Evolutionary conservation across 2,113 vertebrate species (phyloP).

Genomic region (Oncorhynchus nerka): DNA sequence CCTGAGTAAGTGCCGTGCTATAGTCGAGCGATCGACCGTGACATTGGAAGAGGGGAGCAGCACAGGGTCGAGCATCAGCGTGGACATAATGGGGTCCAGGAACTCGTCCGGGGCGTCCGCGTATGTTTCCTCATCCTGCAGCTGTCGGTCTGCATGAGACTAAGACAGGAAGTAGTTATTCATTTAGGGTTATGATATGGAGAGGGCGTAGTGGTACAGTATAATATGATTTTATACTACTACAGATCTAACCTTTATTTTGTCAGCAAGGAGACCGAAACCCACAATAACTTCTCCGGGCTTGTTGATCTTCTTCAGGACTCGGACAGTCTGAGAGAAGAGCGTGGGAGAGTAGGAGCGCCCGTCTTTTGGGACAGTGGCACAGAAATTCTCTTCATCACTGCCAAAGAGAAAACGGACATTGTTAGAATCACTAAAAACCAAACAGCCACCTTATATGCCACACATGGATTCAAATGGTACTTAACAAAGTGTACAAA

Average conservation of each 20-base stretch:
- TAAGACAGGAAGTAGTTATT: slow-evolving; percentile 49
- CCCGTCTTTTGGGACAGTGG: slow-evolving; percentile 94
- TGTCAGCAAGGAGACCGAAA: slow-evolving; percentile 90
- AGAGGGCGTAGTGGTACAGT: neutral
- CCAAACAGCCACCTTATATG: neutral
- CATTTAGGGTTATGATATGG: neutral
- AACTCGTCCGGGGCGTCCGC: slow-evolving; percentile 96
- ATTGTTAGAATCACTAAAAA: neutral
- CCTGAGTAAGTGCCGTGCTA: slow-evolving; percentile 97
- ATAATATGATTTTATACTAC: neutral
- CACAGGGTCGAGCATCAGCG: slow-evolving; percentile 93
- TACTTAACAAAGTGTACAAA: too few species aligned
- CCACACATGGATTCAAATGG: too few species aligned
- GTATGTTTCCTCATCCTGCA: slow-evolving; percentile 94
- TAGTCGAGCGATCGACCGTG: slow-evolving; percentile 96
- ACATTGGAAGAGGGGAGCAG: slow-evolving; percentile 95
- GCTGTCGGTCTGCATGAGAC: slow-evolving; percentile 94
- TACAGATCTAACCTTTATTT: slow-evolving; percentile 85
- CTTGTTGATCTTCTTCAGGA: slow-evolving; percentile 98
- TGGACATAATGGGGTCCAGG: slow-evolving; percentile 98
- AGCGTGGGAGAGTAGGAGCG: slow-evolving; percentile 93
- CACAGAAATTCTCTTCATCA: slow-evolving; percentile 94
- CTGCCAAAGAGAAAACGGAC: slow-evolving; percentile 64
- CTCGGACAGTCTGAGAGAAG: slow-evolving; percentile 91
- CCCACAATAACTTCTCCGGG: slow-evolving; percentile 94